These are phyloP conservation scores for Anisognathus igniventris DNA, from an alignment of 2,797 vertebrate species.

Conservation along the genomic window DNA sequence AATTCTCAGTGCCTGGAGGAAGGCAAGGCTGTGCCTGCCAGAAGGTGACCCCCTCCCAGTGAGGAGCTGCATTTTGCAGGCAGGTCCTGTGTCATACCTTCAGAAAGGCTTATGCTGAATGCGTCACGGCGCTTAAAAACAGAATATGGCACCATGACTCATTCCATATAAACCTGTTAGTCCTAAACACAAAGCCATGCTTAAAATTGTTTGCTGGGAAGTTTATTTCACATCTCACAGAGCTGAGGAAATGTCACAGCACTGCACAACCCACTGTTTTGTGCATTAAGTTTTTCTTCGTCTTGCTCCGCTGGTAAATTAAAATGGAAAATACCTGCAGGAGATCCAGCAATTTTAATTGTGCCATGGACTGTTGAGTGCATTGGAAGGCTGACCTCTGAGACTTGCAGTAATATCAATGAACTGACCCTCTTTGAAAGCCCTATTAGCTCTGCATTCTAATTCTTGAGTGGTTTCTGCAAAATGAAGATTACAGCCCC, in stretches of 20 bases:
- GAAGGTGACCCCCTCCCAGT: not conserved
- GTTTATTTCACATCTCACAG: not conserved
- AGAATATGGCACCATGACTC: not conserved
- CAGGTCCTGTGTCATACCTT: not conserved
- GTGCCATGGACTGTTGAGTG: not conserved
- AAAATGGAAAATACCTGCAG: constrained; percentile 21
- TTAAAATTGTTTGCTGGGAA: not conserved
- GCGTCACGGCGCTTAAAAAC: not conserved
- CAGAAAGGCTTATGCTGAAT: not conserved
- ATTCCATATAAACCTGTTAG: not conserved
- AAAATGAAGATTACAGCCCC: constrained; percentile 15
- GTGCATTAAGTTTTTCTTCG: not conserved
- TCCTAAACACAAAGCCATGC: not conserved
- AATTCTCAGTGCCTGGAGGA: not conserved
- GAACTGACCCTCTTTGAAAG: not conserved
- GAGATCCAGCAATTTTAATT: not conserved
- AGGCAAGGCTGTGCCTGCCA: not conserved
- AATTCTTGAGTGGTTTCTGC: not conserved
- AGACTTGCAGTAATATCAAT: not conserved
- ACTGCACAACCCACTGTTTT: not conserved
- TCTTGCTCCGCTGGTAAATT: not conserved
- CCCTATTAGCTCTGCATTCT: not conserved
- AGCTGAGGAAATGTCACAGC: not conserved
- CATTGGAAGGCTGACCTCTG: not conserved
- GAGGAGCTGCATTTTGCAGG: not conserved